Conservation (phyloP, 2,113 vertebrate genomes). For the Tricholaema leucomelas region DNA sequence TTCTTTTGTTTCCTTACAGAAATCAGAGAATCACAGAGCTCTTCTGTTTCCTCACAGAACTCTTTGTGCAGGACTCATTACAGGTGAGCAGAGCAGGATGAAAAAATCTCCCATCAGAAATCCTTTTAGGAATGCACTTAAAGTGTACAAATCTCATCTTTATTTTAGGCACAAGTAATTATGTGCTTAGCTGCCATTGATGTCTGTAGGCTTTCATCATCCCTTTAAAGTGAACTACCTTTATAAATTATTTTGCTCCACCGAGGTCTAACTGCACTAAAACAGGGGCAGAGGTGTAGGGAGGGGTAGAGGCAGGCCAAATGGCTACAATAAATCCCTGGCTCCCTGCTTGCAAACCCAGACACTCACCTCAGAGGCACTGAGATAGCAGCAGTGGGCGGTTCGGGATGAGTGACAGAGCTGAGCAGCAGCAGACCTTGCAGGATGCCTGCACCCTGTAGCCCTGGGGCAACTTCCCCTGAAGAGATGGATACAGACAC, state of each 20-base stretch:
- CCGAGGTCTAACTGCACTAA: neutral
- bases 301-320: neutral
- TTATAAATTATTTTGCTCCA: neutral
- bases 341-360: neutral
- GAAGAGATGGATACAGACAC: neutral
- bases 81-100: neutral
- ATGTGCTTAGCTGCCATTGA: slow-evolving; percentile 23
- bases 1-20: no score
- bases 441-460: fast-evolving
- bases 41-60: neutral
- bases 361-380: neutral
- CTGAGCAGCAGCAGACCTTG: neutral
- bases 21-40: no score
- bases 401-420: neutral
- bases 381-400: neutral
- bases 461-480: neutral
- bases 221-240: neutral
- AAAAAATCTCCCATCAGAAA: neutral
- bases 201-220: slow-evolving; percentile 3
- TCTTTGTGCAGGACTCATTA: neutral
- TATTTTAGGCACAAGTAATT: slow-evolving; percentile 10
- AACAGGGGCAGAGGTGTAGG: neutral
- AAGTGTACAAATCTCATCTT: neutral
- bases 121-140: slow-evolving; percentile 48
- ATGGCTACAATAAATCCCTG: neutral